Evolutionary conservation across 2,888 invertebrate species (phyloP).

Genomic region (Chirona hameri): DNA sequence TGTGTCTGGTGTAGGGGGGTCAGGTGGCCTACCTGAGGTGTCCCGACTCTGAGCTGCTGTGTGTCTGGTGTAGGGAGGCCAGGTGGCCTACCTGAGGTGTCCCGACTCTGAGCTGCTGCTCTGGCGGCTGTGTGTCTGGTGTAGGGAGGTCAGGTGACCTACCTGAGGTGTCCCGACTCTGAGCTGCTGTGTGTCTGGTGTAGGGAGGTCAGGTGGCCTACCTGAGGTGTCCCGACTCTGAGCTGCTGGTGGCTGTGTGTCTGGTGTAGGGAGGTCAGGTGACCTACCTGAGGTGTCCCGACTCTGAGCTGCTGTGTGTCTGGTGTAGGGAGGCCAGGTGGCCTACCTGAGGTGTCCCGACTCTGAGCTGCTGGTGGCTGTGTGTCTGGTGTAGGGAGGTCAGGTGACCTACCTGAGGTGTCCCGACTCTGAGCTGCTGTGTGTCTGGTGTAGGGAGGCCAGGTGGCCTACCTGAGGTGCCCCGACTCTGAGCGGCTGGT

Average conservation of each 20-base stretch:
- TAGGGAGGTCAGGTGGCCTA: too few species aligned
- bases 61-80: too few species aligned
- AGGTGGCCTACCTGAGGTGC: not conserved
- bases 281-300: constrained; percentile 5
- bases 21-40: not conserved
- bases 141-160: not conserved
- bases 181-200: too few species aligned
- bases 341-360: not conserved
- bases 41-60: constrained; percentile 26
- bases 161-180: constrained; percentile 23
- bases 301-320: constrained; percentile 28
- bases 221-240: not conserved
- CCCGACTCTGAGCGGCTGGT: not conserved
- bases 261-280: too few species aligned
- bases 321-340: too few species aligned
- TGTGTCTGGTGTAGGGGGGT: too few species aligned
- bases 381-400: too few species aligned
- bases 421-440: constrained; percentile 26
- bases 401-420: not conserved
- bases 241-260: too few species aligned
- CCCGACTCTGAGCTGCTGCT: not conserved
- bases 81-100: not conserved
- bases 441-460: too few species aligned
- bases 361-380: too few species aligned
- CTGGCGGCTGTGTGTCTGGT: too few species aligned